Percentiles rank a stretch among this genome's conserved stretches.
Evolutionary conservation across 35 echinoderm and acorn worm species (phyloP).

Genomic region (Patiria miniata): DNA sequence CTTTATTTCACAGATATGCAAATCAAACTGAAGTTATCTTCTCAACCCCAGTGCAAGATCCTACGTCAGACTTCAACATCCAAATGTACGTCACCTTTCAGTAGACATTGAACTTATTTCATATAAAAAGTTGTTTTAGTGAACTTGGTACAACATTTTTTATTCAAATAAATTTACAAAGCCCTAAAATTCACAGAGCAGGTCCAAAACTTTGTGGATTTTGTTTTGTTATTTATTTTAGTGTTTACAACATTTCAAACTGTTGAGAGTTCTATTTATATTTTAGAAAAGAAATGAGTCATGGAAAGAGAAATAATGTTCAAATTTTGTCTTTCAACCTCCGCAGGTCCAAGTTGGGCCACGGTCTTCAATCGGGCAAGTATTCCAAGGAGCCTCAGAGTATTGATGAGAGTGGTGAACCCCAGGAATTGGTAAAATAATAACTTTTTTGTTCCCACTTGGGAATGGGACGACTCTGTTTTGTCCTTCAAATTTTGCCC

Average conservation of each 20-base stretch:
- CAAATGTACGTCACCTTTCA: slow-evolving; percentile 99
- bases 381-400: slow-evolving; percentile 75
- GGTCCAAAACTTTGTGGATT: too few species aligned
- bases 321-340: neutral
- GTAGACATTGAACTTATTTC: too few species aligned
- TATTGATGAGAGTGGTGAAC: slow-evolving; percentile 54
- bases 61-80: slow-evolving; percentile 82
- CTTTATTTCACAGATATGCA: slow-evolving; percentile 73
- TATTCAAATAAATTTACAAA: too few species aligned
- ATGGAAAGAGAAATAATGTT: neutral
- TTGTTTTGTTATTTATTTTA: too few species aligned
- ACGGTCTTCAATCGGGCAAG: slow-evolving; percentile 75
- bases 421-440: slow-evolving; percentile 29
- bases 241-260: neutral
- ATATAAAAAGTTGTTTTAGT: too few species aligned
- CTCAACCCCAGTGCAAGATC: slow-evolving; percentile 58
- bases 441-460: neutral
- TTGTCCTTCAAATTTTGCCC: too few species aligned
- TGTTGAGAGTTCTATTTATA: neutral
- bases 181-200: too few species aligned
- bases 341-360: slow-evolving; percentile 83
- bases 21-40: slow-evolving; percentile 75
- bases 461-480: too few species aligned
- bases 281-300: neutral
- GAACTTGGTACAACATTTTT: too few species aligned